Evolutionary conservation across 2,113 vertebrate species (phyloP).

Genomic region (Sorex araneus): DNA sequence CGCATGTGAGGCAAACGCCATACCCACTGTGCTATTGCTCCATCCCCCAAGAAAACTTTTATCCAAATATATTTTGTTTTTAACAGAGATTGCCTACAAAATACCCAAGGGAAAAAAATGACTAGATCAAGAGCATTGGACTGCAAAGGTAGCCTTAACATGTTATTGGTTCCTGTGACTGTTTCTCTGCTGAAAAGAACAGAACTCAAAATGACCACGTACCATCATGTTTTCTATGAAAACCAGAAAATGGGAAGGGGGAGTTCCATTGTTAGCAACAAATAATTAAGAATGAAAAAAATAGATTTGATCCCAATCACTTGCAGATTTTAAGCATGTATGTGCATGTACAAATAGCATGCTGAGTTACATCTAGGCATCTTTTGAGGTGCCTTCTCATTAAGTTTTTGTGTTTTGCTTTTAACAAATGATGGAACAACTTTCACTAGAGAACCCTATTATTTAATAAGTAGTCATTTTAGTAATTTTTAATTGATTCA

Average conservation of each 20-base stretch:
- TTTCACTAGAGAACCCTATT: no score
- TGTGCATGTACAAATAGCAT: no score
- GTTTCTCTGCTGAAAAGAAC: neutral
- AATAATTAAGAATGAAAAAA: neutral
- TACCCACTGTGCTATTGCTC: no score
- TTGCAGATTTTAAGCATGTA: neutral
- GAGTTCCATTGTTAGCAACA: neutral
- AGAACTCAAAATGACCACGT: fast-evolving
- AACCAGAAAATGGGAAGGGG: neutral
- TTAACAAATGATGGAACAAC: no score
- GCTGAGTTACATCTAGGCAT: no score
- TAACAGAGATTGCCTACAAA: neutral
- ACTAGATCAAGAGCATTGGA: neutral
- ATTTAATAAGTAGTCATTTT: no score
- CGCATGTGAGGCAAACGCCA: no score
- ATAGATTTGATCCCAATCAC: neutral
- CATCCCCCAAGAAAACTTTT: no score
- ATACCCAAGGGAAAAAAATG: neutral
- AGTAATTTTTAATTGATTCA: no score
- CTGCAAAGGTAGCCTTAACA: neutral
- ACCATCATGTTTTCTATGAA: neutral
- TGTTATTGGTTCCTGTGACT: neutral
- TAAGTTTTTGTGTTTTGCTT: no score
- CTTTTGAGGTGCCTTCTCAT: no score
- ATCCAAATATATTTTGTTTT: neutral